Evolutionary conservation across 2,113 vertebrate genomes (phyloP).

Genomic region (Podarcis muralis): DNA sequence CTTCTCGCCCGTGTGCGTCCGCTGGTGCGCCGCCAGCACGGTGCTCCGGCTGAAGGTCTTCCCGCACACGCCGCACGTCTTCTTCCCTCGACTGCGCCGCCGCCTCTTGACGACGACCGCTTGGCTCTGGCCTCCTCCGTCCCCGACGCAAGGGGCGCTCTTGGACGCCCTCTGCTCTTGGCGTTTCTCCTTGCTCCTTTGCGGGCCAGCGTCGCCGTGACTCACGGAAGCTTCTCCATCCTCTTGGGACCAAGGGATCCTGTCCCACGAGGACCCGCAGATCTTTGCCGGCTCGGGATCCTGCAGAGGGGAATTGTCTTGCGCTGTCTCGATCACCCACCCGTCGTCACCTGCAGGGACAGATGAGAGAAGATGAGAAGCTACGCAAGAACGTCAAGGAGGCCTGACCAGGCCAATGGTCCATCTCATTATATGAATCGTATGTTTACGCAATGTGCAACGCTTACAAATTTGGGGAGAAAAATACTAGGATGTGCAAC

Average conservation of each 20-base stretch:
- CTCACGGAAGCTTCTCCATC: neutral
- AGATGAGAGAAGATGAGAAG: neutral
- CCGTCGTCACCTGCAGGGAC: neutral
- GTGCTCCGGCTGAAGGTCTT: conserved; percentile 68
- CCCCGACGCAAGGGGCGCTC: conserved; percentile 8
- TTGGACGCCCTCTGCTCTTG: neutral
- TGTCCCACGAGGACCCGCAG: neutral
- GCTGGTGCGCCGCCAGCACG: conserved; percentile 64
- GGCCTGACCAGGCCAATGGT: neutral
- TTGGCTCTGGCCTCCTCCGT: conserved; percentile 50
- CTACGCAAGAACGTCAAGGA: too few species aligned
- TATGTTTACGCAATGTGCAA: too few species aligned
- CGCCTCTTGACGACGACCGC: conserved; percentile 45
- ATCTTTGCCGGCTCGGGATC: neutral
- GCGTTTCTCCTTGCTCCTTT: neutral
- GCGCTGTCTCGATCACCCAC: neutral
- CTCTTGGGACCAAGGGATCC: neutral
- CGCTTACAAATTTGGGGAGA: too few species aligned
- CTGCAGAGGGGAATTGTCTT: neutral
- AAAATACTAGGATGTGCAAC: too few species aligned
- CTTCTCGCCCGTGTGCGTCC: conserved; percentile 68
- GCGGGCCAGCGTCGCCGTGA: neutral
- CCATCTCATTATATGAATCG: neutral
- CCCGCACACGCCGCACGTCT: conserved; percentile 66
- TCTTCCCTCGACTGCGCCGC: conserved; percentile 62